These are phyloP conservation scores for Ostrea edulis DNA, from an alignment of 1,140 invertebrate species.

Conservation along the genomic window DNA sequence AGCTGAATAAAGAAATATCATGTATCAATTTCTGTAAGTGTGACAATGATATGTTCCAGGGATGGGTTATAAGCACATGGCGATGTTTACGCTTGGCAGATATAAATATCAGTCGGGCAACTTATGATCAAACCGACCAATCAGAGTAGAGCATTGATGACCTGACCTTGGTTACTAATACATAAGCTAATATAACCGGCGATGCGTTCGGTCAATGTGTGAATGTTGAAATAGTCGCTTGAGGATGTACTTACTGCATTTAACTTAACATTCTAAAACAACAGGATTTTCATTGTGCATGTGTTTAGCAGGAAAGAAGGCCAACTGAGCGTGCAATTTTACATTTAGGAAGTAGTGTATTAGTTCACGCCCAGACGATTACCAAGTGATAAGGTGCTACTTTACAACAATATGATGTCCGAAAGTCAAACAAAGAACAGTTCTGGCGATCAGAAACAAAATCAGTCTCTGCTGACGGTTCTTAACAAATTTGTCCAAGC, in stretches of 20 bases:
- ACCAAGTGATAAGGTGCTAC: neutral
- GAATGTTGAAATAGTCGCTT: neutral
- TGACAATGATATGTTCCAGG: neutral
- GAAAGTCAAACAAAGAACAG: neutral
- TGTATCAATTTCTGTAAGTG: no score
- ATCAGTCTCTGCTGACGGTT: slow-evolving; percentile 62
- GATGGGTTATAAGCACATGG: neutral
- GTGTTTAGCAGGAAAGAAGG: neutral
- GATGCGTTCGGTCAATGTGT: neutral
- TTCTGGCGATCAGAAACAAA: neutral
- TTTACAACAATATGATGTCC: neutral
- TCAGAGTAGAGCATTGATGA: neutral
- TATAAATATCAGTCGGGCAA: slow-evolving; percentile 17
- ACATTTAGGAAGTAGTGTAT: neutral
- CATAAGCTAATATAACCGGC: neutral
- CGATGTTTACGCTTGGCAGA: slow-evolving; percentile 15
- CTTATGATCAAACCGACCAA: slow-evolving; percentile 15
- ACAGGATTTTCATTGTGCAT: neutral
- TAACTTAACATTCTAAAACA: neutral
- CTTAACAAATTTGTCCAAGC: slow-evolving; percentile 69
- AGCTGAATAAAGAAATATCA: no score
- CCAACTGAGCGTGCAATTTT: neutral
- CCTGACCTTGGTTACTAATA: slow-evolving; percentile 36
- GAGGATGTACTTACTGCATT: neutral
- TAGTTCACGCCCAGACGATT: neutral